Base-by-base conservation (phyloP, 2,797 vertebrate genomes). In the Buphagus erythrorhynchus region DNA sequence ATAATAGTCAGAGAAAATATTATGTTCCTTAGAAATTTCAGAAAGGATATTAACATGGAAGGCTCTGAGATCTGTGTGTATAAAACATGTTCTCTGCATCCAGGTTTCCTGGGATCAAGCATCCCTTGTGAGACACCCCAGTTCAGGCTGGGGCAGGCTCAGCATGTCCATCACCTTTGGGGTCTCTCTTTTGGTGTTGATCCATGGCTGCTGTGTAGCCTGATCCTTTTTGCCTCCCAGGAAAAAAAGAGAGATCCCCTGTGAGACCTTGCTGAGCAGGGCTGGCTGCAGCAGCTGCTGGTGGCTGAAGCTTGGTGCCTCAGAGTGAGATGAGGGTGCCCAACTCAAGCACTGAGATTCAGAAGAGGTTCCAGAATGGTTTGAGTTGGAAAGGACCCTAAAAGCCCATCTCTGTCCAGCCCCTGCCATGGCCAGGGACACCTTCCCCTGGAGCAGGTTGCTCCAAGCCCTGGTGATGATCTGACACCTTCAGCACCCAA, bases 341-440 rank as follows among this genome's bases (percentile, higher is more conserved):
- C 28, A 57, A 0, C 2, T 0, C 0, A 10, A 57, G 10, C 80
- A 10, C 49, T 33, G 58, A 25, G 62, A 15, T 19, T 16, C 71
- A 67, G 54, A 9, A 19, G 38, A 33, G 54, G 38, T 11, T 16
- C 61, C 71, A 67, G 62, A 18, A 11, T 1, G 22, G n/a, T n/a
- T 9, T 67, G 54, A 45, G 20, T 19, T 51, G 45, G 45, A 35
- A 57, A 3, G 25, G 15, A 52, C 51, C 29, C 54, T 10, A 14
- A 65, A 45, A 33, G 1, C 31, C 42, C 76, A 6, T 33, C n/a
- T 21, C 29, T 7, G 20, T 25, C n/a, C 78, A 26, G 4, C 8
- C 36, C 20, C 65, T 57, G 49, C 65, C 11, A 3, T 9, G 38
- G 13, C 20, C 65, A 63, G 57, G 57, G 45, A 28, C 33, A 22